Conservation (phyloP, 1,140 invertebrate genomes). For the Drosophila obscura region DNA sequence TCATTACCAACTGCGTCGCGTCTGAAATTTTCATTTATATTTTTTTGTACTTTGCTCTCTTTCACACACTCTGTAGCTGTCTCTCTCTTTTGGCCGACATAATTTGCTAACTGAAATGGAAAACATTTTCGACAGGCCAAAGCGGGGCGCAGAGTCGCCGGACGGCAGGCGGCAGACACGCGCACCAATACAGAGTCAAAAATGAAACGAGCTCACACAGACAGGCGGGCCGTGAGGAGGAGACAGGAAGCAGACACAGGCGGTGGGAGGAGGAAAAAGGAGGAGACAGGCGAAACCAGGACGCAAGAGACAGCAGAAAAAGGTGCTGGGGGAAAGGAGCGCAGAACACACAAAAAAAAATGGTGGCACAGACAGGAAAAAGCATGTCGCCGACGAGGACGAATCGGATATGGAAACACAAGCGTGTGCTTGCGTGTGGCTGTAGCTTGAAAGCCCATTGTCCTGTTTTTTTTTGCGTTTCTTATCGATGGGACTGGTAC, state of each 20-base stretch:
- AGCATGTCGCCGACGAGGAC: conserved; percentile 65
- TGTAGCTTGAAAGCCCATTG: conserved; percentile 27
- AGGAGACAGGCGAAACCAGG: conserved; percentile 2
- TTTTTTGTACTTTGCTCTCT: conserved; percentile 37
- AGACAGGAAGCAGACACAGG: conserved; percentile 24
- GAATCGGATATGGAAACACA: conserved; percentile 1
- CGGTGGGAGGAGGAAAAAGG: background rate
- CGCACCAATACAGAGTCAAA: conserved; percentile 67
- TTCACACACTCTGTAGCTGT: background rate
- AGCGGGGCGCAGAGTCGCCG: conserved; percentile 34
- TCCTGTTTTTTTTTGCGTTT: conserved; percentile 18
- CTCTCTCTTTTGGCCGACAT: conserved; percentile 73
- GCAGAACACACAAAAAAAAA: background rate
- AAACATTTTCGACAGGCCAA: conserved; percentile 78
- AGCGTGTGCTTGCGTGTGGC: conserved; percentile 3
- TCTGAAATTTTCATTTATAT: conserved; percentile 79
- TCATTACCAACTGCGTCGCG: conserved; percentile 72
- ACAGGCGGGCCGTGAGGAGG: conserved; percentile 35
- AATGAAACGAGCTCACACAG: conserved; percentile 51
- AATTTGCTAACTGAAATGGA: conserved; percentile 83
- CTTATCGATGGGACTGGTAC: conserved; percentile 44
- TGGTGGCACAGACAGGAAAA: conserved; percentile 66
- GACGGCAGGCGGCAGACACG: conserved; percentile 64
- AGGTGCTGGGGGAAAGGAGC: background rate
- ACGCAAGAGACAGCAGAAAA: background rate